Evolutionary conservation across 2,113 vertebrate species (phyloP), one percentile per base, ranked within the genome.

Genomic region (Sinocyclocheilus rhinocerous): DNA sequence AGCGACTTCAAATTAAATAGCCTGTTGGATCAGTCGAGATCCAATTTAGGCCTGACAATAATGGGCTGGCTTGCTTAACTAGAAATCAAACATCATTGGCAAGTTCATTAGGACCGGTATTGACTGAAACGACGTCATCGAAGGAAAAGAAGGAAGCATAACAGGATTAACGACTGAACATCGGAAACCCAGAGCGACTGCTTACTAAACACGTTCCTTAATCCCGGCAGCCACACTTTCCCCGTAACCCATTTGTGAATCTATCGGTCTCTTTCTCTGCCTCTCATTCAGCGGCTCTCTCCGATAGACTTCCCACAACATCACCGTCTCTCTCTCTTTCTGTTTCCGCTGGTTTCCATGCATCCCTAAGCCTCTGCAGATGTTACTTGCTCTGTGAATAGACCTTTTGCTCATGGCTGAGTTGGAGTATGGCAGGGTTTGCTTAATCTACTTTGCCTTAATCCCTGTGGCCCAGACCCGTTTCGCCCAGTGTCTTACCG

Each of bases 381-480:
- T 89, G 88, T 85, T 87, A 86, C 81, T 84, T 81, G 86, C 78
- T 89, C 69, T 13, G 79, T 85, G 85, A 83, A 81, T 85, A 79
- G 81, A 84, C 81, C 81, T 84, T 84, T 84, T 84, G 81, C 81
- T 84, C 81, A 84, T 78, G 83, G 76, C 84, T 85, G 55, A 81
- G 67, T 87, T 87, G 55, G 84, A 87, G 85, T 87, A 87, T 89
- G 83, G 83, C 83, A 87, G 73, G 65, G 70, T 84, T 29, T 85
- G 81, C 85, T 88, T 88, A 88, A 90, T 90, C 87, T 80, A 87
- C 85, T 90, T 90, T 87, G 45, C 89, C 76, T 81, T 88, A 90
- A 90, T 85, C 87, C 87, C 87, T 88, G 87, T 87, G 72, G 72
- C 87, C 89, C 45, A 67, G 86, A 87, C 86, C 85, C 76, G 77